Evolutionary conservation across 1,140 invertebrate genomes (phyloP).

Genomic region (Drosophila pseudoobscura): DNA sequence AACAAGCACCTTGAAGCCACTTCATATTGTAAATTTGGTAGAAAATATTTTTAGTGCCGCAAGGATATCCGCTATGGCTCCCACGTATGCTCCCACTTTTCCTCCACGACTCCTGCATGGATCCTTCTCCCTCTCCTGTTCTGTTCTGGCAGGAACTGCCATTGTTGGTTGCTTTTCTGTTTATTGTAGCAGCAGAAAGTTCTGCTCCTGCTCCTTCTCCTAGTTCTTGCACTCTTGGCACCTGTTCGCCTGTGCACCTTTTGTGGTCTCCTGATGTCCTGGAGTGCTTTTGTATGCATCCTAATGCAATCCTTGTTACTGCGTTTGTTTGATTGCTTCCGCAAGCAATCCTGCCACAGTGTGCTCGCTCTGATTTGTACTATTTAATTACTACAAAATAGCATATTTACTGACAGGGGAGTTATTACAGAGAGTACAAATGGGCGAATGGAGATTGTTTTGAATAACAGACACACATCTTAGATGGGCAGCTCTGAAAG

Average conservation of each 20-base stretch:
- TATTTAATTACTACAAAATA: constrained; percentile 23
- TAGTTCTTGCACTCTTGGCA: constrained; percentile 7
- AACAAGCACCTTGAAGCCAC: constrained; percentile 61
- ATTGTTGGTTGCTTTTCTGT: constrained; percentile 22
- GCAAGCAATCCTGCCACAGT: constrained; percentile 24
- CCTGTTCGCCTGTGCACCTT: constrained; percentile 43
- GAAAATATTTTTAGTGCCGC: constrained; percentile 73
- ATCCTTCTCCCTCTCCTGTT: constrained; percentile 27
- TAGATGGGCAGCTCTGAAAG: too few species aligned
- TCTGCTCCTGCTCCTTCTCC: constrained; percentile 9
- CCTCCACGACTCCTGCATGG: neutral
- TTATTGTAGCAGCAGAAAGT: constrained; percentile 21
- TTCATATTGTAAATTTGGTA: constrained; percentile 76
- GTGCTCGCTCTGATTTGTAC: constrained; percentile 17
- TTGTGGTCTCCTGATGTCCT: constrained; percentile 40
- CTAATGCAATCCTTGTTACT: constrained; percentile 52
- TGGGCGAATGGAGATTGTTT: too few species aligned
- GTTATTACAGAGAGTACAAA: neutral
- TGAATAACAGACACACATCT: too few species aligned
- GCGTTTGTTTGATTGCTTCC: constrained; percentile 53
- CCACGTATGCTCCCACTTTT: neutral
- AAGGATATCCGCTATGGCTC: constrained; percentile 60
- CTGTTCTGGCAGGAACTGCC: constrained; percentile 37
- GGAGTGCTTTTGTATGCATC: constrained; percentile 52
- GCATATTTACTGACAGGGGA: neutral